A percentile compares a stretch with the other conserved stretches of the same genome.
Conservation (phyloP, 2,113 vertebrate genomes). For the Platysternon megacephalum region DNA sequence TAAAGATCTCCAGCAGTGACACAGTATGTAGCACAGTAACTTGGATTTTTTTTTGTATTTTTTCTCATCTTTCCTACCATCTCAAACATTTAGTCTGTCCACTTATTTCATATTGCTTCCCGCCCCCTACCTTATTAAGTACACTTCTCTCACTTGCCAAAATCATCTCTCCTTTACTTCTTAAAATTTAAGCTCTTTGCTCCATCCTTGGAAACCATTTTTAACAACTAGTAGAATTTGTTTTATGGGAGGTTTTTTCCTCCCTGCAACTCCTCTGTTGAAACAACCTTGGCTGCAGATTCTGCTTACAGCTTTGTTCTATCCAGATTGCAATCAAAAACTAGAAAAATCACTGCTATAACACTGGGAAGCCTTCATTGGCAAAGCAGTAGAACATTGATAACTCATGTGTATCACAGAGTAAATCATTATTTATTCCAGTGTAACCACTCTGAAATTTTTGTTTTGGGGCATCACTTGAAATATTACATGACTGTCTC, state of each 20-base stretch:
- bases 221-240: background rate
- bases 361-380: constrained; percentile 21
- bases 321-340: constrained; percentile 52
- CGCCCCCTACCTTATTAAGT: background rate
- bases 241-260: background rate
- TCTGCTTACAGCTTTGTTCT: constrained; percentile 23
- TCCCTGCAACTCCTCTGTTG: background rate
- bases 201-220: background rate
- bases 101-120: background rate
- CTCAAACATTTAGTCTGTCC: background rate
- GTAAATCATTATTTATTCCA: constrained; percentile 52
- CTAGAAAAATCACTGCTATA: constrained; percentile 55
- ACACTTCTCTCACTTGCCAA: background rate
- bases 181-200: background rate
- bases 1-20: background rate
- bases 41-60: background rate
- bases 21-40: background rate
- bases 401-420: constrained; percentile 41
- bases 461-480: constrained; percentile 6
- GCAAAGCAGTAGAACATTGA: constrained; percentile 1
- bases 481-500: constrained; percentile 3
- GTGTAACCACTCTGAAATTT: background rate
- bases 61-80: background rate
- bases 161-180: background rate
- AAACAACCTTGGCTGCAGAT: background rate